Percentiles rank a stretch among this genome's conserved stretches.
These are phyloP conservation scores for Premnoplex brunnescens DNA, from an alignment of 2,797 vertebrate genomes.

Conservation along the genomic window DNA sequence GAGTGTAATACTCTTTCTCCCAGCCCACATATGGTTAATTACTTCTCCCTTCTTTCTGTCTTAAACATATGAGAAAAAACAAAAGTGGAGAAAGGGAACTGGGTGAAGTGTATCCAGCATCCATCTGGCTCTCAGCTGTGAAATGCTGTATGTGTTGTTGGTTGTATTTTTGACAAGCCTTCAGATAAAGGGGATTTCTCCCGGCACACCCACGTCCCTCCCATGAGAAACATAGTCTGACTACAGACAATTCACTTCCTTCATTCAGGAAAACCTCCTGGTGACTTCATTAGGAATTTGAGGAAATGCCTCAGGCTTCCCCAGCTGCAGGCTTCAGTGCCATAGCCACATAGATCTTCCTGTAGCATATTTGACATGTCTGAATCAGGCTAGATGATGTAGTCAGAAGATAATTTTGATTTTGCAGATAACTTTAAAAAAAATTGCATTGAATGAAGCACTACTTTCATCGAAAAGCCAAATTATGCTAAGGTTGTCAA, in stretches of 20 bases:
- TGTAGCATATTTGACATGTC: constrained; percentile 56
- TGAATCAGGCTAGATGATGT: constrained; percentile 53
- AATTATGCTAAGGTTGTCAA: not conserved
- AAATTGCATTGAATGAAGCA: constrained; percentile 71
- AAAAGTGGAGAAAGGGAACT: not conserved
- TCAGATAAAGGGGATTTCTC: not conserved
- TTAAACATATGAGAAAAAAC: not conserved
- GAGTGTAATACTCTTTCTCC: not conserved
- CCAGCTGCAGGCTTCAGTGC: not conserved
- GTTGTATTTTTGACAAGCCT: not conserved
- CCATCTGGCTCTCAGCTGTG: not conserved
- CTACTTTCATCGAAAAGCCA: constrained; percentile 42
- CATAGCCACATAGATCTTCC: not conserved
- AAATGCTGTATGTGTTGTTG: not conserved
- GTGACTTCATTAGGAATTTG: not conserved
- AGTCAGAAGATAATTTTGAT: constrained; percentile 61
- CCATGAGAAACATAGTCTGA: not conserved
- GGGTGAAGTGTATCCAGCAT: not conserved
- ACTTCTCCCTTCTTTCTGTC: not conserved
- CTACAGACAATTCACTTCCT: not conserved
- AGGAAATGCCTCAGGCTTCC: not conserved
- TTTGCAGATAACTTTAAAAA: constrained; percentile 73
- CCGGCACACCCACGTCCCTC: not conserved
- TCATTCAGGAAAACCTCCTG: not conserved
- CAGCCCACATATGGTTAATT: not conserved